Base-by-base conservation (phyloP, 2,888 invertebrate genomes). In the Trichacis sp. region DNA sequence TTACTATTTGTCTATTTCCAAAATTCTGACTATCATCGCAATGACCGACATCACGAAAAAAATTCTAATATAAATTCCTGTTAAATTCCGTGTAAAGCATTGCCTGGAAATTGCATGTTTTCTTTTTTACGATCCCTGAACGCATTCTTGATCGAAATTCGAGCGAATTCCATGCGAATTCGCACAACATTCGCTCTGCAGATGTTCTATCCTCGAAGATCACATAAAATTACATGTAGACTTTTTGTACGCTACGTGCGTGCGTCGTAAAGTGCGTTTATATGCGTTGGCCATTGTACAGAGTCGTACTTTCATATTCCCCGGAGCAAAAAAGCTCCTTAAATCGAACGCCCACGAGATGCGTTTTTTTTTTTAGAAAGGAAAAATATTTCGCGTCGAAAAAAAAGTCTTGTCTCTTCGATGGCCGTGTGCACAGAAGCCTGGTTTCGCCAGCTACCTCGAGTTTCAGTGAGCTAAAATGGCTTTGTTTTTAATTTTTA, bases 201-300 rank as follows among this genome's bases (percentile, higher is more conserved):
- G n/a, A n/a, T n/a, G n/a, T n/a, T n/a, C n/a, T n/a, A n/a, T 59
- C 29, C 52, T 50, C 64, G 53, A 38, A 53, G 55, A 68, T 61
- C 64, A 68, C 67, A 61, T 64, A 61, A 63, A 59, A n/a, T n/a
- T 58, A 61, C 61, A 59, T 62, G 42, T 53, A 60, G 14, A 56
- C 24, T 60, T 56, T 17, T 56, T 62, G 67, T 67, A 67, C 67
- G 53, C 63, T 67, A 63, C 47, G 42, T 60, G 42, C 43, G 62
- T 62, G 67, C 59, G 57, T 29, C 33, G 52, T 52, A 45, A 11
- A 58, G 67, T 68, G 67, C 67, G 57, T 63, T 46, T 61, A 51
- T 64, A 68, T 58, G 57, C 43, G 19, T 60, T 57, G 60, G 60
- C 63, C 62, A 47, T 60, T 64, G 62, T 57, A 59, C 36, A 46